Evolutionary conservation across 2,888 invertebrate genomes (phyloP), one percentile per base, ranked within the genome.

Genomic region (Cataglyphis altisquamis): DNA sequence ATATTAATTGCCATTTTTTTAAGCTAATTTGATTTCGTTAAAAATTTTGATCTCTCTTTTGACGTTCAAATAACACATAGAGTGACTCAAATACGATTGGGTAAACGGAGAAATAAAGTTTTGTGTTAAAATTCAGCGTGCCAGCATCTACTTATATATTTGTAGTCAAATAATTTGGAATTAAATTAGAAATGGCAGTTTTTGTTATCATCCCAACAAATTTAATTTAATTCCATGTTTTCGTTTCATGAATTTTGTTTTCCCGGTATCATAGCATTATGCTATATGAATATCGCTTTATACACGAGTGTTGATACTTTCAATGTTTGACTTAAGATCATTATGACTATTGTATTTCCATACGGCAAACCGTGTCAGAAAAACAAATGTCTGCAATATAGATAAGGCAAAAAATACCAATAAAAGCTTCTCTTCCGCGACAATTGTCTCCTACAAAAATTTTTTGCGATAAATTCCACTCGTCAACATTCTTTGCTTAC

Each of bases 351-450:
- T 80, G 32, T 60, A 60, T 21, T 45, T 73, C 60, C 75, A 73
- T 60, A 36, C 36, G 57, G 21, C 36, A 60, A 57, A 74, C 25
- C 12, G 45, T 45, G 78, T 18, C 8, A 45, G 12, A 60, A 78
- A 77, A 57, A 48, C 60, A 78, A 67, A 78, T 45, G 41, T 60
- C 32, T 70, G 78, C 32, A 29, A 57, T 36, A 41, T 70, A 57
- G 70, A 68, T 55, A n/a, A 6, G n/a, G 21, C 9, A 67, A 29
- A 15, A 67, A 29, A n/a, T 41, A 39, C 29, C 10, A 25, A 25
- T 48, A 32, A 74, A 45, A 18, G 57, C 3, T 4, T 39, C 55
- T 55, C 12, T 64, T 15, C 5, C 25, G 29, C 39, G 36, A 1
- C 29, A 45, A 32, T 39, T 18, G 25, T 67, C 6, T 1, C 10